Base-by-base conservation (phyloP, 2,797 vertebrate species). In the Gymnoscopelus microlampas region DNA sequence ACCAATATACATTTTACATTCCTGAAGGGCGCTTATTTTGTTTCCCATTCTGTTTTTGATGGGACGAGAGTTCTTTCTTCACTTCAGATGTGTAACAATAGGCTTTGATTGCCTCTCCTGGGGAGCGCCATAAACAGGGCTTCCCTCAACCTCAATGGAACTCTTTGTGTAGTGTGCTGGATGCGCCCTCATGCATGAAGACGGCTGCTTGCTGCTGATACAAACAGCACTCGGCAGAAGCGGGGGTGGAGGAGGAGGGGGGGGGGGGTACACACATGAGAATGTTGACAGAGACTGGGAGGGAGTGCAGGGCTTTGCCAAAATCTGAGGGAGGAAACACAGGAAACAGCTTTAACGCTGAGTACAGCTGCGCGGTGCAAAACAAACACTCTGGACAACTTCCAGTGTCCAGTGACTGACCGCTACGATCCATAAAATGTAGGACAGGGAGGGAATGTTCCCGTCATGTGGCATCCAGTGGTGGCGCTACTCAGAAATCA, bases 121-220 rank as follows among this genome's bases (percentile, higher is more conserved):
- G 70, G 66, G 77, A 82, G 66, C 32, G 50, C 77, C 50, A 60
- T 74, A 74, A 84, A 84, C 77, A 53, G 83, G 84, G 81, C 69
- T 87, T 86, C 78, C 81, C 83, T 78, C 76, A 63, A 83, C 72
- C 80, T 74, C 71, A 82, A 73, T 81, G 71, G 56, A 65, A 69
- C 71, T 79, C 79, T 80, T 82, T 74, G 72, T 88, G 73, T 58
- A 63, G 63, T 14, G 4, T 2, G 15, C 77, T 86, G 73, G 69
- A 80, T 85, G 81, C 74, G 71, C 67, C 35, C 50, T 85, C 78
- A 86, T 82, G 84, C 85, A 71, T 87, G 72, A 79, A 87, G 74
- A 80, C 66, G 77, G 63, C 87, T 86, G 83, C 84, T 74, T 47
- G 58, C 68, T 69, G 60, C 78, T 78, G 84, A 88, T 82, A 85